These are phyloP conservation scores for Urocyon cinereoargenteus DNA, from an alignment of 2,797 vertebrate species.

Conservation along the genomic window DNA sequence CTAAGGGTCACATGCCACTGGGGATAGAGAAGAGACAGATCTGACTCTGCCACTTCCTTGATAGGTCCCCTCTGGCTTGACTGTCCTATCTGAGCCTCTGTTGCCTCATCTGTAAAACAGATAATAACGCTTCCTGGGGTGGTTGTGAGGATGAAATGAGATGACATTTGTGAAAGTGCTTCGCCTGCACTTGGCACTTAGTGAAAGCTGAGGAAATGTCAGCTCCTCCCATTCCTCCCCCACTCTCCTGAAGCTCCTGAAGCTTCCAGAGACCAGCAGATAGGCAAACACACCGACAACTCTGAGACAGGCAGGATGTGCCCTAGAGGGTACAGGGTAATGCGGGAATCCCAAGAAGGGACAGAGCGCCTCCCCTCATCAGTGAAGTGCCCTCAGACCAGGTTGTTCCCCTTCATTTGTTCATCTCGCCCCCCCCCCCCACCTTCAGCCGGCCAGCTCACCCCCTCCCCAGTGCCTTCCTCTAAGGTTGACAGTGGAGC, in stretches of 20 bases:
- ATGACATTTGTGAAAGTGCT: conserved; percentile 58
- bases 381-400: background rate
- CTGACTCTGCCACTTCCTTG: background rate
- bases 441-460: background rate
- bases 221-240: conserved; percentile 29
- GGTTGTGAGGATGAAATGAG: background rate
- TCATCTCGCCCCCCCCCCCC: background rate
- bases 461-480: background rate
- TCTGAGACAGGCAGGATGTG: background rate
- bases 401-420: background rate
- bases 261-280: background rate
- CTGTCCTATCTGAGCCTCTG: background rate
- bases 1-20: background rate
- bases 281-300: background rate
- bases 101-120: conserved; percentile 24
- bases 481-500: background rate
- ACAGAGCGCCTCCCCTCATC: background rate
- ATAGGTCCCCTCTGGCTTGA: background rate
- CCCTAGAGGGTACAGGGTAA: background rate
- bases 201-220: conserved; percentile 57
- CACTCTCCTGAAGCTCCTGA: background rate
- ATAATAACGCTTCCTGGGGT: background rate
- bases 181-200: conserved; percentile 3
- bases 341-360: background rate
- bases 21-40: background rate